These are phyloP conservation scores for Zophobas atratus DNA, from an alignment of 1,140 invertebrate genomes.

Conservation along the genomic window DNA sequence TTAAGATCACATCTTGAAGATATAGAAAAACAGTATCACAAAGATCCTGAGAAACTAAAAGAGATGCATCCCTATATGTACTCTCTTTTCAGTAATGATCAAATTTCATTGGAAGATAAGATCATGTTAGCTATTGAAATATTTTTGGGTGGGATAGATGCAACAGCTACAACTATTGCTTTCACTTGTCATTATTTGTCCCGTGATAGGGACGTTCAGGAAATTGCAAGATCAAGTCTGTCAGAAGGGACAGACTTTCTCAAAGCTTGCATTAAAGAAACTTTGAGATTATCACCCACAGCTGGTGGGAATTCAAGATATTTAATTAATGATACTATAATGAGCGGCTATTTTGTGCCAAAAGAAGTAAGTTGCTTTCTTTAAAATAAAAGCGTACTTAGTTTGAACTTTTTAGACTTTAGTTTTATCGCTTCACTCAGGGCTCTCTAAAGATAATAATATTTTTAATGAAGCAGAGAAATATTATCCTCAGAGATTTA, in stretches of 20 bases:
- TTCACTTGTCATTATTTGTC: constrained; percentile 62
- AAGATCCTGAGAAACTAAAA: constrained; percentile 53
- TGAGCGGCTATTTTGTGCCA: constrained; percentile 70
- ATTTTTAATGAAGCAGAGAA: constrained; percentile 68
- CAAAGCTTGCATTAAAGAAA: constrained; percentile 80
- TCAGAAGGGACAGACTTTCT: constrained; percentile 68
- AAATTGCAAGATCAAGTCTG: constrained; percentile 49
- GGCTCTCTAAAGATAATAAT: constrained; percentile 65
- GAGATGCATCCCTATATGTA: constrained; percentile 62
- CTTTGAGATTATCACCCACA: constrained; percentile 72
- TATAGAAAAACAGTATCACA: constrained; percentile 44
- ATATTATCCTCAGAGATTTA: constrained; percentile 71
- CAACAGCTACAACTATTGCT: constrained; percentile 61
- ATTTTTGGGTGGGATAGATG: constrained; percentile 68
- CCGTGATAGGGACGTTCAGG: constrained; percentile 56
- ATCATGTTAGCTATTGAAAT: constrained; percentile 65
- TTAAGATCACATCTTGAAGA: constrained; percentile 53
- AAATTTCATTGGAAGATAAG: constrained; percentile 61
- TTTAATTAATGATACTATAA: constrained; percentile 65
- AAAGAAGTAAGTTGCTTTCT: constrained; percentile 65
- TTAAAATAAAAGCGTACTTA: not conserved
- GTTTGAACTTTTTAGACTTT: constrained; percentile 65
- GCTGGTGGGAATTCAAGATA: constrained; percentile 69
- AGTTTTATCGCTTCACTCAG: constrained; percentile 68
- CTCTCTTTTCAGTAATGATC: constrained; percentile 61